Evolutionary conservation across 2,113 vertebrate genomes (phyloP).

Genomic region (Paramormyrops kingsleyae): DNA sequence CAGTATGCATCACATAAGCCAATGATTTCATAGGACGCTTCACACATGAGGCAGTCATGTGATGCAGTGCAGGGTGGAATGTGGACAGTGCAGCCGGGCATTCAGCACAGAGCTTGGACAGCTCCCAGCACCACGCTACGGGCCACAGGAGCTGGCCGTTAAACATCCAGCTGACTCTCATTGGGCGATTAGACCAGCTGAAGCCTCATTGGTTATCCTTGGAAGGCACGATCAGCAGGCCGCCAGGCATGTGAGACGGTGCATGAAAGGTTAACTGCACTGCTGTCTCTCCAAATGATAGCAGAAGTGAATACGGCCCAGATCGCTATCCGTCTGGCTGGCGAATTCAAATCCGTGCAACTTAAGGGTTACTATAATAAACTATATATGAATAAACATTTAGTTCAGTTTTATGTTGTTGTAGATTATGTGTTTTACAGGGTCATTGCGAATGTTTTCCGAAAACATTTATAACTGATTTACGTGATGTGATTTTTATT

Average conservation of each 20-base stretch:
- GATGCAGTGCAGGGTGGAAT: neutral
- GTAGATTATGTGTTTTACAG: neutral
- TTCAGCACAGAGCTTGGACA: neutral
- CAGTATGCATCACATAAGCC: neutral
- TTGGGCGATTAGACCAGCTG: neutral
- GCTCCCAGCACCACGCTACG: neutral
- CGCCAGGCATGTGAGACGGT: neutral
- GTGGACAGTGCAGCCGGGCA: neutral
- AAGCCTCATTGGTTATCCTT: neutral
- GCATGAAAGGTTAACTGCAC: neutral
- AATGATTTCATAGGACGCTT: neutral
- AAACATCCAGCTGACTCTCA: conserved; percentile 2
- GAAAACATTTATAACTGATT: neutral
- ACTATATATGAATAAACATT: neutral
- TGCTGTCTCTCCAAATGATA: neutral
- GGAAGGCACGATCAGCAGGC: neutral
- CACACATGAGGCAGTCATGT: neutral
- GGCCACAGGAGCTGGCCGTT: neutral
- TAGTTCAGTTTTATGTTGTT: neutral
- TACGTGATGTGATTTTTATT: neutral
- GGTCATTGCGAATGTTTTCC: neutral
- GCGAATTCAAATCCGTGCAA: neutral
- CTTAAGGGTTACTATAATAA: neutral
- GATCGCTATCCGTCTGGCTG: neutral
- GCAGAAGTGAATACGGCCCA: neutral